Evolutionary conservation across 35 echinoderm and acorn worm genomes (phyloP), one percentile per base, ranked within the genome.

Genomic region (Heliocidaris tuberculata): DNA sequence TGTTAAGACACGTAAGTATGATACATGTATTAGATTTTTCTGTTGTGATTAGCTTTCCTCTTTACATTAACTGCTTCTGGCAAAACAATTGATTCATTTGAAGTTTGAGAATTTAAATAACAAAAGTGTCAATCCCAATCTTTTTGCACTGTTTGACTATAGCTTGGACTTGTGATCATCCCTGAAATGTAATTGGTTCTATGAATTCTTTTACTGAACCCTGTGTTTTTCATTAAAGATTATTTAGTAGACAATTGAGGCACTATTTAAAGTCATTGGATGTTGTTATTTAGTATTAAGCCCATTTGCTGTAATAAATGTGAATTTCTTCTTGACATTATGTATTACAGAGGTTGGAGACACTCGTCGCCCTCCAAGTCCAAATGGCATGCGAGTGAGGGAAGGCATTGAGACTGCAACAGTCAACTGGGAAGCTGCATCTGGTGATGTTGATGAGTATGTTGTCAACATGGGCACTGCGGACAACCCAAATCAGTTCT

Each of bases 341-440:
- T 42, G 35, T 42, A 42, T 42, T 89, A 42, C 31, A 86, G 47
- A 42, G 13, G 15, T 17, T 42, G 87, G 31, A 31, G 87, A 89
- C 19, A 89, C 31, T 3, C 21, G 13, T 89, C 87, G 87, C 29
- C 87, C 87, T 5, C 87, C 31, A 32, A 32, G 47, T 13, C 87
- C 87, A 42, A 89, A 32, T 31, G 87, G 87, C 32, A 89, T 89
- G 87, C 87, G 87, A 89, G 87, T 48, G 87, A 42, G 31, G 87
- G 87, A 32, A 89, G 32, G 47, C 47, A 48, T 19, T 32, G 87
- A 89, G 12, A 17, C 87, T 10, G 87, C 47, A 32, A 89, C 87
- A 24, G 87, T 89, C 87, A 89, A 89, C 32, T 89, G 87, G 87
- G 87, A 48, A 17, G 87, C 31, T 32, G 31, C 87, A 42, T 48